phyloP scores from a whole-genome alignment of 2,113 vertebrate species.

The Dasyornis broadbenti region DNA sequence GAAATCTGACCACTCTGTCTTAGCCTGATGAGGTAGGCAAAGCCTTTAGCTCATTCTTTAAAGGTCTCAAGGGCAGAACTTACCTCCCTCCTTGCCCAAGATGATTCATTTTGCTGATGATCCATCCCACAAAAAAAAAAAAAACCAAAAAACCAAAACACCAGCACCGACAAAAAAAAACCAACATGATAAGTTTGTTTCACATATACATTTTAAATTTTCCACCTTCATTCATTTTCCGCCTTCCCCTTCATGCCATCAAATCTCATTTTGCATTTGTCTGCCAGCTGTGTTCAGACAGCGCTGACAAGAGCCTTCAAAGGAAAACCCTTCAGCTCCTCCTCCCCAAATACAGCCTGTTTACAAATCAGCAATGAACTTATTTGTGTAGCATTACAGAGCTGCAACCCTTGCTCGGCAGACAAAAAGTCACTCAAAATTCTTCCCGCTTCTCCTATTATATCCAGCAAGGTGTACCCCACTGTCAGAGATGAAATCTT shows the following conservation, averaged over 20 bases:
- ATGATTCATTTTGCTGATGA: neutral
- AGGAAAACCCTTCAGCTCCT: neutral
- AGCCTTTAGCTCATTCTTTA: neutral
- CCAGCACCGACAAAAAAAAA: neutral
- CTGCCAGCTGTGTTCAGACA: neutral
- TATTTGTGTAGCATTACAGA: neutral
- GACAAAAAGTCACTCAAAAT: conserved; percentile 6
- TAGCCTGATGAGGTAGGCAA: neutral
- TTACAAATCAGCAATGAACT: conserved; percentile 23
- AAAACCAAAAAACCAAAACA: neutral
- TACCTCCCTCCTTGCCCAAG: rapidly evolving
- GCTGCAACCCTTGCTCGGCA: neutral
- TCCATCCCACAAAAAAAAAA: neutral
- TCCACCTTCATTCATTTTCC: neutral
- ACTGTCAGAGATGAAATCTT: conserved; percentile 35
- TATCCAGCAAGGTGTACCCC: conserved; percentile 8
- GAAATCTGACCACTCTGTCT: neutral
- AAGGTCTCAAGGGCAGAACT: neutral
- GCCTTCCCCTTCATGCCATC: neutral
- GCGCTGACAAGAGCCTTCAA: conserved; percentile 16
- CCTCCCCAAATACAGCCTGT: neutral
- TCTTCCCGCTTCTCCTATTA: neutral
- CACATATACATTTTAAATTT: neutral
- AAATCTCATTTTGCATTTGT: conserved; percentile 1
- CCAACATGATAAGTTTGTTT: neutral